Evolutionary conservation across 2,113 vertebrate species (phyloP), one percentile per base, ranked within the genome.

Genomic region (Anarhynchus alexandrinus): DNA sequence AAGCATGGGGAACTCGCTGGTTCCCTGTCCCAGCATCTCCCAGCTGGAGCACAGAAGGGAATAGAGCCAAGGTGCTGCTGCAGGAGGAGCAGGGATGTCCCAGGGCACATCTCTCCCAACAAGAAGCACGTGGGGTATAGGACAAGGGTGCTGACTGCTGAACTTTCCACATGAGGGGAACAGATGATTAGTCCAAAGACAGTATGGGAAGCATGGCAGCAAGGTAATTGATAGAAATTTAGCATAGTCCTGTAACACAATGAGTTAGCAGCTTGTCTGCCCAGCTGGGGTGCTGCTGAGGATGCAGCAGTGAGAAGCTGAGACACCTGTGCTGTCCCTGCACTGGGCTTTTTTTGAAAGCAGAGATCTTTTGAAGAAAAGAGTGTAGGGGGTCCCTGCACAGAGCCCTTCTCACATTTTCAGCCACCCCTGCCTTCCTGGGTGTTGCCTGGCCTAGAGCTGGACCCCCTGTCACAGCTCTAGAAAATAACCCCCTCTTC

Each of bases 1-100:
- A 16, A 62, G 5, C 15, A 0, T 4, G 12, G 29, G 25, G 32
- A 82, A 74, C 19, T 38, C 4, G 0, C 29, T 36, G 15, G 9
- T 51, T 73, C 38, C 45, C n/a, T 81, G 43, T 66, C 36, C 81
- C 30, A 14, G 11, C 38, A 40, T 43, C 15, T 94, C 65, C 65
- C 57, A 78, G 1, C 34, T 43, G 52, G 43, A 70, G 36, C 58
- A 54, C 0, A 0, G 72, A 36, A 52, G 45, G 30, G 12, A 8
- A 1, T n/a, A 51, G 45, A 65, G 36, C 32, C 27, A 21, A 34
- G 26, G 23, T 86, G 71, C 45, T 55, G 29, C 15, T 92, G 45
- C 57, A 91, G 70, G 61, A 51, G 5, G 45, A 70, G 52, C 38
- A 62, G n/a, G 23, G 47, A 11, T 52, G 36, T 38, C 32, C 67